Evolutionary conservation across 2,113 vertebrate genomes (phyloP).

Genomic region (Cisticola juncidis): DNA sequence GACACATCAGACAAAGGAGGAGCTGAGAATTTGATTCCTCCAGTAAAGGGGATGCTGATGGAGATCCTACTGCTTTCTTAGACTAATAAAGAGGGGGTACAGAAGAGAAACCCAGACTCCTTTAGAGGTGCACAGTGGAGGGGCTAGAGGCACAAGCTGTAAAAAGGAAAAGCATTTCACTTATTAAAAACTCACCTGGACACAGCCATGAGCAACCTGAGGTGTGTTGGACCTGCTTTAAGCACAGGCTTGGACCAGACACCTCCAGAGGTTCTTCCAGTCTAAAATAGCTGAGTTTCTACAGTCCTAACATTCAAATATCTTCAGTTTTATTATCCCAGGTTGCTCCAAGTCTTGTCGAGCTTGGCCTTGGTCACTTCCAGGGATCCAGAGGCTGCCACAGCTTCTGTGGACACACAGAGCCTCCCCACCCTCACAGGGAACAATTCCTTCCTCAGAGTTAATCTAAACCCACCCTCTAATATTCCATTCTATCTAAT

Average conservation of each 20-base stretch:
- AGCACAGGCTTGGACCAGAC: neutral
- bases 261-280: neutral
- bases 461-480: neutral
- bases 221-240: neutral
- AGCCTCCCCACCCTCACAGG: fast-evolving
- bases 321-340: neutral
- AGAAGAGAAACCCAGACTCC: neutral
- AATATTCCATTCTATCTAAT: neutral
- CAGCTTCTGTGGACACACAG: neutral
- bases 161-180: neutral
- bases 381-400: neutral
- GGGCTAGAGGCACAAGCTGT: neutral
- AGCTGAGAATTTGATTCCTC: neutral
- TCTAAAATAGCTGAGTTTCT: neutral
- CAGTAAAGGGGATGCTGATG: neutral
- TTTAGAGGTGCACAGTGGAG: neutral
- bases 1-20: neutral
- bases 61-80: neutral
- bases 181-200: neutral
- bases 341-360: neutral
- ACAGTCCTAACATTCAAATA: neutral
- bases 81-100: neutral
- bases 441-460: neutral
- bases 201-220: neutral
- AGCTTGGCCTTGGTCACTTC: neutral